phyloP scores from a whole-genome alignment of 2,888 invertebrate species.

The Protonemura montana region DNA sequence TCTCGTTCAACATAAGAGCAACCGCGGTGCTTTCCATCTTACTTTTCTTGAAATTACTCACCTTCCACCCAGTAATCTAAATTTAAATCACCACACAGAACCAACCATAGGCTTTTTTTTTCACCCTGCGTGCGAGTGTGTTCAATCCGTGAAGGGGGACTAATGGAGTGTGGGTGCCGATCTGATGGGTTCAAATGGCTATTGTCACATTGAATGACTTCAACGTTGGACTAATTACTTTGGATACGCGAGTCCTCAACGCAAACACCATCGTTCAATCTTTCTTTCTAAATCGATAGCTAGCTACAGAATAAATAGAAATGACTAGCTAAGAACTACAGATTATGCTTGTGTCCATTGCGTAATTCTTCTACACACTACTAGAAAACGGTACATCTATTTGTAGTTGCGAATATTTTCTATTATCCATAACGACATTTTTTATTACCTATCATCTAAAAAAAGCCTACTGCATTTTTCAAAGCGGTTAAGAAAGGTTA shows the following conservation, averaged over 20 bases:
- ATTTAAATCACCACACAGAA: not conserved
- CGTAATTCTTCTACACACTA: too few species aligned
- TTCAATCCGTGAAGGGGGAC: not conserved
- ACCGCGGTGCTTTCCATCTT: too few species aligned
- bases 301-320: too few species aligned
- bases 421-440: too few species aligned
- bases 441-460: too few species aligned
- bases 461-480: not conserved
- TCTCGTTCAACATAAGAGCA: too few species aligned
- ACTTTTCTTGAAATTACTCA: not conserved
- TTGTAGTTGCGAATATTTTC: too few species aligned
- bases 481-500: not conserved
- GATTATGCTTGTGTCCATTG: too few species aligned
- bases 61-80: not conserved
- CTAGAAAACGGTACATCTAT: too few species aligned
- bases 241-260: not conserved
- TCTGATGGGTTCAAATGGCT: conserved; percentile 34
- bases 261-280: not conserved
- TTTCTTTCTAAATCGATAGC: not conserved
- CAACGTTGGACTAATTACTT: not conserved
- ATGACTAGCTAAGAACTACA: too few species aligned
- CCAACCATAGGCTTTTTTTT: not conserved
- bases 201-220: conserved; percentile 38
- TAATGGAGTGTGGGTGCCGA: conserved; percentile 21
- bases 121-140: not conserved